Percentiles rank a stretch among this genome's conserved stretches.
Conservation (phyloP, 2,113 vertebrate genomes). For the Otolemur garnettii region DNA sequence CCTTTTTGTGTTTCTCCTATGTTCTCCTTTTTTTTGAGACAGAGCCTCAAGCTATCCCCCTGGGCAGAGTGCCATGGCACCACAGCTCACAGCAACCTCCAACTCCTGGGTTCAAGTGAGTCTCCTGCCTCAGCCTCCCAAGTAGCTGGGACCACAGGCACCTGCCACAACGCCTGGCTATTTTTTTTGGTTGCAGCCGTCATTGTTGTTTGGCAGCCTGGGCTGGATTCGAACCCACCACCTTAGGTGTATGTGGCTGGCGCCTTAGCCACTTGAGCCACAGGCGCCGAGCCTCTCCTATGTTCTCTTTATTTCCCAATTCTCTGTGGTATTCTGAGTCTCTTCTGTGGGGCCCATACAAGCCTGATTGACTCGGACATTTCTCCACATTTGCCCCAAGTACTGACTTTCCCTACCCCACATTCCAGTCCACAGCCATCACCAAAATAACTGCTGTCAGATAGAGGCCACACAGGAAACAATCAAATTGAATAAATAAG, state of each 20-base stretch:
- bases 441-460: neutral
- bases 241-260: no score
- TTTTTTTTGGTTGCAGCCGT: no score
- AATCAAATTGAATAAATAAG: neutral
- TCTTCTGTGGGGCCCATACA: neutral
- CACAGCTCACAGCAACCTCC: no score
- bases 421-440: neutral
- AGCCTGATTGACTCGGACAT: neutral
- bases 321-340: neutral
- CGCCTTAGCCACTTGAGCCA: no score
- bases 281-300: no score
- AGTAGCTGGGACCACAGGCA: no score
- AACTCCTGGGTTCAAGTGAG: no score
- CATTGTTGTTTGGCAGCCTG: no score
- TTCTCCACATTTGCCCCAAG: neutral
- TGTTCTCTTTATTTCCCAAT: neutral
- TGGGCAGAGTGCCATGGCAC: neutral
- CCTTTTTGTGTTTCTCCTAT: neutral
- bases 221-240: no score
- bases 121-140: no score
- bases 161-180: no score
- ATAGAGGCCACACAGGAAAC: neutral
- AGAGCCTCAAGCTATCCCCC: no score
- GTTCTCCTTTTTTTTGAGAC: neutral
- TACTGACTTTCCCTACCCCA: neutral